A percentile compares a stretch with the other conserved stretches of the same genome.
Evolutionary conservation across 2,888 invertebrate genomes (phyloP).

Genomic region (Diaphora mendica): DNA sequence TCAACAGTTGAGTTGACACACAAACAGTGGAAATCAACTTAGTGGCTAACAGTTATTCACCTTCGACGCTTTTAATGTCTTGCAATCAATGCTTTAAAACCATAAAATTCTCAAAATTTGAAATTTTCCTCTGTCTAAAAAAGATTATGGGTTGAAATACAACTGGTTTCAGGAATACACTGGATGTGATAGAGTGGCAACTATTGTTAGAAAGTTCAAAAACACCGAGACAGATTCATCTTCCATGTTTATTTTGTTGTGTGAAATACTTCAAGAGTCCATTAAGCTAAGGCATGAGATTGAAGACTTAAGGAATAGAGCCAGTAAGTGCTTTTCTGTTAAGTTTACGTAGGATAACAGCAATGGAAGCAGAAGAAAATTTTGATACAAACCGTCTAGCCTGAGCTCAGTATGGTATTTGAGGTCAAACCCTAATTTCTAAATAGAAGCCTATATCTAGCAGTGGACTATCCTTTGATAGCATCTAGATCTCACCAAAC

Average conservation of each 20-base stretch:
- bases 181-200: conserved; percentile 61
- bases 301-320: conserved; percentile 61
- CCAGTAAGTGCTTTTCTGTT: conserved; percentile 3
- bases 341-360: not conserved
- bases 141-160: not conserved
- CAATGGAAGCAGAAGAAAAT: too few species aligned
- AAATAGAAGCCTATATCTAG: not conserved
- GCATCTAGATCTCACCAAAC: too few species aligned
- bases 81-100: too few species aligned
- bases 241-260: conserved; percentile 74
- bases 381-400: too few species aligned
- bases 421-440: too few species aligned
- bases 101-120: too few species aligned
- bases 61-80: too few species aligned
- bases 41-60: too few species aligned
- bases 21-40: too few species aligned
- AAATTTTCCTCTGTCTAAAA: too few species aligned
- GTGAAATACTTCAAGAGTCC: conserved; percentile 76
- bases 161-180: conserved; percentile 61
- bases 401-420: too few species aligned
- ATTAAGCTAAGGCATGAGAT: conserved; percentile 70
- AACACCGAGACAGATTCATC: conserved; percentile 73
- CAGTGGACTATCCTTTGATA: not conserved
- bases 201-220: conserved; percentile 67
- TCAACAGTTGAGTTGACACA: too few species aligned